Evolutionary conservation across 2,113 vertebrate species (phyloP).

Genomic region (Myiozetetes cayanensis): DNA sequence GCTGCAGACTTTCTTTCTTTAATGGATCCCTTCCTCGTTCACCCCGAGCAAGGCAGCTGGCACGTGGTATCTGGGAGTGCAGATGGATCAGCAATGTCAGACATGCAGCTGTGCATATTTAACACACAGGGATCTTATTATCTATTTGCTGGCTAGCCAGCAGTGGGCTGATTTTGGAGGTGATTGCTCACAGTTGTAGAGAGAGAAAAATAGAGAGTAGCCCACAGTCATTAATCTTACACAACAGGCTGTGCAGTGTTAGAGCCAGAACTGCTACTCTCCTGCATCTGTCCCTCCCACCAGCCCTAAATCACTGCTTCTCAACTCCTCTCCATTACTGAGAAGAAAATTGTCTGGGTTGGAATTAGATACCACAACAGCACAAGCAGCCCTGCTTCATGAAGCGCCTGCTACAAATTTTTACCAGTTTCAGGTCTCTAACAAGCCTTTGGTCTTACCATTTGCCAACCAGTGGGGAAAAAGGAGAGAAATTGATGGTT

Average conservation of each 20-base stretch:
- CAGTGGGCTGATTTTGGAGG: conserved; percentile 45
- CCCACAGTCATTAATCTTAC: conserved; percentile 60
- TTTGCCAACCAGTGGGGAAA: neutral
- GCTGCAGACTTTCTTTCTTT: neutral
- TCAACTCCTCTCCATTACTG: neutral
- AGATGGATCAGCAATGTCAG: conserved; percentile 62
- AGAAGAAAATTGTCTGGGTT: conserved; percentile 20
- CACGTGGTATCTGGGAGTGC: conserved; percentile 15
- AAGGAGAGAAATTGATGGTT: neutral
- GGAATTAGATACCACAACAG: neutral
- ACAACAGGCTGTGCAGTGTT: conserved; percentile 18
- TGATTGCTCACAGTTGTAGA: conserved; percentile 54
- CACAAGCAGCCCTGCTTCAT: neutral
- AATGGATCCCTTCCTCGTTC: conserved; percentile 30
- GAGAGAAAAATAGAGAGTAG: conserved; percentile 52
- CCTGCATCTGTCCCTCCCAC: conserved; percentile 51
- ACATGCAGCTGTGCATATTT: conserved; percentile 64
- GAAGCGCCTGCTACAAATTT: neutral
- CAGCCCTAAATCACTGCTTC: conserved; percentile 50
- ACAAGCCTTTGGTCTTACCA: neutral
- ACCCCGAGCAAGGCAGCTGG: conserved; percentile 14
- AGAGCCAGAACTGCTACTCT: conserved; percentile 52
- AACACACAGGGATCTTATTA: conserved; percentile 65
- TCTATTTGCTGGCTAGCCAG: conserved; percentile 58
- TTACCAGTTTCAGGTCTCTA: neutral